Evolutionary conservation across 2,113 vertebrate genomes (phyloP), one percentile per base, ranked within the genome.

Genomic region (Calonectris borealis): DNA sequence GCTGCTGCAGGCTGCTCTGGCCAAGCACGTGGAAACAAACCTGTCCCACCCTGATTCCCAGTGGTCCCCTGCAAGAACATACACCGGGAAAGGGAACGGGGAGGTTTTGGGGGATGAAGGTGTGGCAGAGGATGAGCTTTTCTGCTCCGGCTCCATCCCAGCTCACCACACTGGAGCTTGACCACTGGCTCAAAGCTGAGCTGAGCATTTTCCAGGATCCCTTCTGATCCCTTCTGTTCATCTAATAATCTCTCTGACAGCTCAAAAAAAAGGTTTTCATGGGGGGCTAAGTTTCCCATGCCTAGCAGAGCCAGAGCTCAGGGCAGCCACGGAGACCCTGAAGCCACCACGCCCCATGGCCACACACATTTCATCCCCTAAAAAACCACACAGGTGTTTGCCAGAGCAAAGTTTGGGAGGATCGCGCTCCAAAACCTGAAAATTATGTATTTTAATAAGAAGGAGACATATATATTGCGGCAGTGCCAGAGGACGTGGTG

Each of bases 41-140:
- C 54, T 5, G 2, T 57, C 48, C 29, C 16, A 75, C 8, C 1
- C 0, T 0, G 0, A 64, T 54, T 82, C 29, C 14, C 6, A 1
- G 1, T 7, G 20, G 6, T 27, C 0, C 8, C 16, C 18, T 51
- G 36, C 1, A 2, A 46, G 46, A 36, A 64, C 25, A 31, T 11
- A 38, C 7, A 20, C 38, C 3, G 10, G 40, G 38, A 82, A 82
- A 77, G 40, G 54, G 66, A 76, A 26, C 16, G 26, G 38, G 40
- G 29, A 60, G 4, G 3, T 32, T 72, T 92, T 3, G 16, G n/a
- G 15, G 51, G 21, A 19, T 75, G 38, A 58, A 66, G 8, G 3
- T 52, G 19, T 1, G 9, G 48, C 10, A 46, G 20, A 85, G 13
- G 16, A 75, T 48, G 62, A 71, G 20, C 3, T 91, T 84, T 89